These are phyloP conservation scores for Gymnosoma rotundatum DNA, from an alignment of 2,888 invertebrate genomes.

Conservation along the genomic window DNA sequence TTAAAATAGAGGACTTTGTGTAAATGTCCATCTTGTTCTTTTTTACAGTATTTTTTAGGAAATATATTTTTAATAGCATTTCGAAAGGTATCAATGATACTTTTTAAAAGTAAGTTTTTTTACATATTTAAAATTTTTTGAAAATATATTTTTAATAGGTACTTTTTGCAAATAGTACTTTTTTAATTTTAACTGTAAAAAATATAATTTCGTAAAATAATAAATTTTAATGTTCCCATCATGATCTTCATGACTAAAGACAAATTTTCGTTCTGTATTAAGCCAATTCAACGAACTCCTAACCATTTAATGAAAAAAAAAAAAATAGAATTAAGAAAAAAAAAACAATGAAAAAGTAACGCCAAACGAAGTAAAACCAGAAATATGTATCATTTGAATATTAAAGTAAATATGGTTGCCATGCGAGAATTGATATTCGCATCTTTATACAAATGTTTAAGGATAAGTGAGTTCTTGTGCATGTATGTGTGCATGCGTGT, in stretches of 20 bases:
- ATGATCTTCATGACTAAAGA: slow-evolving; percentile 19
- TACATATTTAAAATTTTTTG: too few species aligned
- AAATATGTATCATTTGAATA: slow-evolving; percentile 2
- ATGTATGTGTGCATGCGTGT: background rate
- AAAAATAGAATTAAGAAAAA: slow-evolving; percentile 2
- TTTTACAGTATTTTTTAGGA: background rate
- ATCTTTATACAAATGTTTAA: too few species aligned
- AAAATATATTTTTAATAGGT: too few species aligned
- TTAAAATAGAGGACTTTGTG: too few species aligned
- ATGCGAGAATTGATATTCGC: background rate
- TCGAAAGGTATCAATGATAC: too few species aligned
- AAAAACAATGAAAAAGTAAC: slow-evolving; percentile 49
- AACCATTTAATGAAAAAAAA: slow-evolving; percentile 59
- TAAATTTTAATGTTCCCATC: background rate
- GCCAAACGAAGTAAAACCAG: slow-evolving; percentile 59
- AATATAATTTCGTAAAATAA: too few species aligned
- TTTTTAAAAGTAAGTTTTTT: background rate
- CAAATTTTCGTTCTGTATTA: slow-evolving; percentile 26
- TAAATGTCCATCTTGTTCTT: too few species aligned
- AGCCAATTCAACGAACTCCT: slow-evolving; percentile 53
- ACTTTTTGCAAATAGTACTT: background rate
- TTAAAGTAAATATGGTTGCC: slow-evolving; percentile 19
- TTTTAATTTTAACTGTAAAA: too few species aligned
- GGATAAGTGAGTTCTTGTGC: too few species aligned
- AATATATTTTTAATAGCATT: background rate